phyloP scores from a whole-genome alignment of 2,888 invertebrate genomes.

The Aethes cnicana region DNA sequence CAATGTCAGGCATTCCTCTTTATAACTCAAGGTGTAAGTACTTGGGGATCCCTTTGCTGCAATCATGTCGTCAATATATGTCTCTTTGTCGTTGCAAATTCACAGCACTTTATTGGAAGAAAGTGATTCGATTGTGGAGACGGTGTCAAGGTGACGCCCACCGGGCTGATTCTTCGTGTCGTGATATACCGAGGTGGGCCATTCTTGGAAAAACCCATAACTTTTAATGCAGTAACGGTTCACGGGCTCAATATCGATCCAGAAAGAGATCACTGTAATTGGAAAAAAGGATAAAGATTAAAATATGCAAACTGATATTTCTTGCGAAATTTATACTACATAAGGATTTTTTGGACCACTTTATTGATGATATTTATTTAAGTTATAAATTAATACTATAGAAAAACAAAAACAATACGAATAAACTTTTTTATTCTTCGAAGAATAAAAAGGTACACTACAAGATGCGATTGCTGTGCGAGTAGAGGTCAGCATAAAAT shows the following conservation, averaged over 20 bases:
- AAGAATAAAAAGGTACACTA: no score
- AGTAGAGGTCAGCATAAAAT: no score
- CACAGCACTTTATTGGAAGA: slow-evolving; percentile 5
- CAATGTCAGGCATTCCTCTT: no score
- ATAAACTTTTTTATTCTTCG: no score
- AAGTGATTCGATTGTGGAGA: slow-evolving; percentile 34
- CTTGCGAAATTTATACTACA: neutral
- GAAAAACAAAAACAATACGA: no score
- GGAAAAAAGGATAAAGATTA: slow-evolving; percentile 1
- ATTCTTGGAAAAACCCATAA: slow-evolving; percentile 20
- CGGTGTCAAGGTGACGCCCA: slow-evolving; percentile 43
- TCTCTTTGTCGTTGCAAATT: slow-evolving; percentile 20
- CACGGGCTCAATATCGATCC: slow-evolving; percentile 10
- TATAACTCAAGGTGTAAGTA: no score
- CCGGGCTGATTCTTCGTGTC: slow-evolving; percentile 24
- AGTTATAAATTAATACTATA: no score
- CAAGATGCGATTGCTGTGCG: no score
- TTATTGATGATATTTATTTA: no score
- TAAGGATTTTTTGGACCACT: no score
- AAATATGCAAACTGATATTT: slow-evolving; percentile 1
- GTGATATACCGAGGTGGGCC: slow-evolving; percentile 35
- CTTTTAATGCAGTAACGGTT: slow-evolving; percentile 18
- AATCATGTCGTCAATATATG: slow-evolving; percentile 5
- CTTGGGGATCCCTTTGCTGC: no score
- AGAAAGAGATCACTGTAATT: slow-evolving; percentile 9